These are phyloP conservation scores for Trachelus troglodyta DNA, from an alignment of 2,888 invertebrate genomes.

Conservation along the genomic window DNA sequence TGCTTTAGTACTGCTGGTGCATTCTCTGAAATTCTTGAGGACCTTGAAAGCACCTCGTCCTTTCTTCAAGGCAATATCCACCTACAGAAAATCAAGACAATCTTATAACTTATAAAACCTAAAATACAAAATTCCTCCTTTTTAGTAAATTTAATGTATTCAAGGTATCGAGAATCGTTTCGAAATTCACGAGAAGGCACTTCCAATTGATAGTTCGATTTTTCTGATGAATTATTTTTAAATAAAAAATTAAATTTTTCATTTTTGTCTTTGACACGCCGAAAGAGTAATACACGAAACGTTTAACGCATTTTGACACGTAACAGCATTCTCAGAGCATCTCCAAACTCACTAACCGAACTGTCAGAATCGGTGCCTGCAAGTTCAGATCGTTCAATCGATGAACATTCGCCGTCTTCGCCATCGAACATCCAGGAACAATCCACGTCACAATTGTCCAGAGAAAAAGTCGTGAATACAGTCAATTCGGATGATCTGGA, in stretches of 20 bases:
- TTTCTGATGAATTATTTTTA: background rate
- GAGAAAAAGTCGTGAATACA: background rate
- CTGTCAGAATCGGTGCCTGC: background rate
- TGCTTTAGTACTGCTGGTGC: background rate
- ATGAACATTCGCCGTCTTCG: constrained; percentile 8
- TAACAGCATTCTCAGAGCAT: background rate
- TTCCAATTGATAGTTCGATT: too few relatives aligned
- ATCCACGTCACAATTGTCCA: background rate
- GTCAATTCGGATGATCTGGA: background rate
- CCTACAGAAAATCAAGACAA: background rate
- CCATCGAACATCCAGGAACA: background rate
- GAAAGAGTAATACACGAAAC: background rate
- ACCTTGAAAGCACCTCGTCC: background rate
- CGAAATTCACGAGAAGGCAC: background rate
- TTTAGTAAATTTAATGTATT: background rate
- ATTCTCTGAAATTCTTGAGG: background rate
- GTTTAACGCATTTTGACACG: background rate
- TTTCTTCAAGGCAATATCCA: background rate
- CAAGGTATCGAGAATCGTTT: background rate
- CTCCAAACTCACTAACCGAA: constrained; percentile 1
- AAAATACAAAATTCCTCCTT: background rate
- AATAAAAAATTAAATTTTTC: background rate
- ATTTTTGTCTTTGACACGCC: background rate
- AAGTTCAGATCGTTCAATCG: background rate
- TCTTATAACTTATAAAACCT: background rate